Evolutionary conservation across 1,140 invertebrate genomes (phyloP), one percentile per base, ranked within the genome.

Genomic region (Drosophila kepulauana): DNA sequence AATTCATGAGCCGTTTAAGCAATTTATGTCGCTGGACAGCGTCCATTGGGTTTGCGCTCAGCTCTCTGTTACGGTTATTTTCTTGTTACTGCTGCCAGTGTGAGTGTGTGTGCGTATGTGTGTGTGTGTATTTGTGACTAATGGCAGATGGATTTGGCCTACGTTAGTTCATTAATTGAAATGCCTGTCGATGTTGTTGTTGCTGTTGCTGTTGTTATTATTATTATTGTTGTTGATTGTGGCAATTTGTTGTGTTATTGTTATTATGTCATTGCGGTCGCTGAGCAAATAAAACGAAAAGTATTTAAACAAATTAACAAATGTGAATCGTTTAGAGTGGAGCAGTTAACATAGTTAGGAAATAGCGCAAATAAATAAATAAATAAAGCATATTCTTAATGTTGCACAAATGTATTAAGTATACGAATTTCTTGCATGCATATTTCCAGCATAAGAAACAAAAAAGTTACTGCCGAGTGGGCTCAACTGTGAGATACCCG

Each of bases 1-100:
- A 88, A 79, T 88, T 81, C 85, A 88, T 88, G 85, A 90, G 71
- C 70, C 85, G 71, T 81, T 88, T 88, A 71, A 84, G 79, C 70
- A 81, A 87, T 84, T 88, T 88, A 70, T 74, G 74, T 78, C 66
- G 77, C 56, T 64, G 58, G 68, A 71, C 73, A 67, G 38, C 52
- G 56, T 54, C 54, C 56, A 74, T 67, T 38, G 62, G 51, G 38
- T 70, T 74, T 25, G 20, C 3, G 49, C 33, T 38, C 20, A 25
- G 41, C 8, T 3, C 2, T 38, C 7, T 57, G 41, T 75, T 66
- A 59, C 68, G 59, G 69, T 65, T 67, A 30, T 51, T 76, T 56
- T 54, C 28, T 46, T 54, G 45, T 25, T 51, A 15, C 33, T 33
- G 15, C 3, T 61, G 43, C 0, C 20, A 3, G 20, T 20, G 20